Conservation (phyloP, 2,888 invertebrate species). For the Conistra vaccinii region DNA sequence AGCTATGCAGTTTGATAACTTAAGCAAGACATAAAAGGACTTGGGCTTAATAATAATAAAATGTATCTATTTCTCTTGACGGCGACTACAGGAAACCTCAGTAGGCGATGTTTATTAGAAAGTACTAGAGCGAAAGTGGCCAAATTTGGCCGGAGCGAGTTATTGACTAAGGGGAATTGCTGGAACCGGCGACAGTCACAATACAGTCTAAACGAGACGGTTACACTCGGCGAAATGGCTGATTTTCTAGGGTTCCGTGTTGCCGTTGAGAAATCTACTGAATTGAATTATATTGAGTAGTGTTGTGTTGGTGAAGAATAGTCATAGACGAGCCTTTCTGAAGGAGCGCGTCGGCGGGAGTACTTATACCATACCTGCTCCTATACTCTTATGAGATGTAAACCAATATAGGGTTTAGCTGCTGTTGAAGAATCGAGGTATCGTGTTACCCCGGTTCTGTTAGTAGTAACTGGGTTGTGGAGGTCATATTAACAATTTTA, state of each 20-base stretch:
- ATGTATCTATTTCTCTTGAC: not conserved
- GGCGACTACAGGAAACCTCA: not conserved
- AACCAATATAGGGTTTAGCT: not conserved
- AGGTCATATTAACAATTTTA: no score
- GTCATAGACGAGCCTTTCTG: not conserved
- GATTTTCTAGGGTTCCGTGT: slow-evolving; percentile 45
- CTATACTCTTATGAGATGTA: not conserved
- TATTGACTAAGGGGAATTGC: slow-evolving; percentile 63
- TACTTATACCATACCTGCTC: not conserved
- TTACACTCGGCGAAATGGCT: slow-evolving; percentile 53
- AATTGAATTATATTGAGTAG: slow-evolving; percentile 10
- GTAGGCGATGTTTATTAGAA: slow-evolving; percentile 25
- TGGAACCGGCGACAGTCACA: slow-evolving; percentile 57
- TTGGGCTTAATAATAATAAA: not conserved
- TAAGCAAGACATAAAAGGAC: not conserved
- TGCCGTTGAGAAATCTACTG: not conserved
- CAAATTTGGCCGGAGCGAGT: slow-evolving; percentile 47
- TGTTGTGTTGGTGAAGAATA: not conserved
- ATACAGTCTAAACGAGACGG: slow-evolving; percentile 65
- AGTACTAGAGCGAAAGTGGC: slow-evolving; percentile 27
- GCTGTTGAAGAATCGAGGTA: not conserved
- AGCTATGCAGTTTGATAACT: no score
- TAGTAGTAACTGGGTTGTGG: not conserved
- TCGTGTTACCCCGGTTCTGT: not conserved
- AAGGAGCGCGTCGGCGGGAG: not conserved